Percentiles rank a stretch among this genome's conserved stretches.
Conservation (phyloP, 2,113 vertebrate species). For the Leptosomus discolor region DNA sequence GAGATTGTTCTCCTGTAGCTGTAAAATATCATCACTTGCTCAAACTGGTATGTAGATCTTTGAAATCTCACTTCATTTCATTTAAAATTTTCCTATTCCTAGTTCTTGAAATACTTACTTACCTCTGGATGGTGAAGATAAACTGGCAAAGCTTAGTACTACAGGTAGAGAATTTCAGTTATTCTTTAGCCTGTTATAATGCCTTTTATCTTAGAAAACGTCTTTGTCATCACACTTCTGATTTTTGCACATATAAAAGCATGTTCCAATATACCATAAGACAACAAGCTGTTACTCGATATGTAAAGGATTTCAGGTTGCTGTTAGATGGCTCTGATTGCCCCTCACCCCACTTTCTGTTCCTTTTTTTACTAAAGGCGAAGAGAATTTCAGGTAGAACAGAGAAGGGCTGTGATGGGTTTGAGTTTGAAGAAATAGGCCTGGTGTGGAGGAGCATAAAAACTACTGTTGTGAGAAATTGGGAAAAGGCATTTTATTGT, state of each 20-base stretch:
- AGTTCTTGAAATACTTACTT: neutral
- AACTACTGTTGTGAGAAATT: neutral
- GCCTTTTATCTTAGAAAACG: neutral
- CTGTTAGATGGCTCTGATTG: neutral
- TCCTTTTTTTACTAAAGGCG: neutral
- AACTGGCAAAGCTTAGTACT: neutral
- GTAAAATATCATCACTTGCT: neutral
- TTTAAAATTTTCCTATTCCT: neutral
- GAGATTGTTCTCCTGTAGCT: neutral
- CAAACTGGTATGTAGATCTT: neutral
- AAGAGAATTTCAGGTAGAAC: neutral
- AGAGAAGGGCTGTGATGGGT: neutral
- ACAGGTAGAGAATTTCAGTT: neutral
- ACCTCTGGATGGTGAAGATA: neutral
- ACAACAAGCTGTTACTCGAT: neutral
- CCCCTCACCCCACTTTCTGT: neutral
- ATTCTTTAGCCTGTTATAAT: neutral
- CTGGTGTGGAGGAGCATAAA: neutral
- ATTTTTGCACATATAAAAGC: neutral
- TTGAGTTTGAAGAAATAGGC: neutral
- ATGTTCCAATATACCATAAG: rapidly evolving
- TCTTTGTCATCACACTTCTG: neutral
- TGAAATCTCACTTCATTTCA: neutral
- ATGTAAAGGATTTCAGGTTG: neutral
- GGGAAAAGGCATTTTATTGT: neutral